These are phyloP conservation scores for Smittia sp. DNA, from an alignment of 2,888 invertebrate genomes.

Conservation along the genomic window DNA sequence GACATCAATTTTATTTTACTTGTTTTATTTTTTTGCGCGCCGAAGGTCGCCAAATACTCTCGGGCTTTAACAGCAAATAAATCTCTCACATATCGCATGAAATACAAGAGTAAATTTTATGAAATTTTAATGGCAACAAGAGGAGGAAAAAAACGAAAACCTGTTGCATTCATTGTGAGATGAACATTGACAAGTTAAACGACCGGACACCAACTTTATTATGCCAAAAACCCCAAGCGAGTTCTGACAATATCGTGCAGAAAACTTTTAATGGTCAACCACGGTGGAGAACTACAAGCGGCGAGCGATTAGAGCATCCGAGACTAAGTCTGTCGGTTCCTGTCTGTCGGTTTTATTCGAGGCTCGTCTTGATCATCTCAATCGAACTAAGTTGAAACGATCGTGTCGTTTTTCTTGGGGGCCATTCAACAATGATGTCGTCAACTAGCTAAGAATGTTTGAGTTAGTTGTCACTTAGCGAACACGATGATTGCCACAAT, in stretches of 20 bases:
- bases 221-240: not conserved
- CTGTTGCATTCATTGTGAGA: conserved; percentile 4
- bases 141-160: not conserved
- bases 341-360: too few relatives aligned
- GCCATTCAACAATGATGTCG: too few relatives aligned
- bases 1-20: conserved; percentile 32
- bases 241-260: not conserved
- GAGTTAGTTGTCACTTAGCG: too few relatives aligned
- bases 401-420: too few relatives aligned
- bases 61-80: conserved; percentile 8
- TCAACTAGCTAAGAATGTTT: too few relatives aligned
- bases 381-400: too few relatives aligned
- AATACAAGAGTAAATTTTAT: not conserved
- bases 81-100: not conserved
- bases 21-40: conserved; percentile 1
- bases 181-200: conserved; percentile 19
- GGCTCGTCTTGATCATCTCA: too few relatives aligned
- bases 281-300: not conserved
- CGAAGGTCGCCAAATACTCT: conserved; percentile 1
- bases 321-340: too few relatives aligned
- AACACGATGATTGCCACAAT: too few relatives aligned
- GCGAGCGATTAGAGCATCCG: too few relatives aligned
- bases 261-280: not conserved
- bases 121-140: not conserved
- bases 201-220: not conserved